A percentile compares a stretch with the other conserved stretches of the same genome.
phyloP scores from a whole-genome alignment of 2,888 invertebrate species.

The Philereme transversata region DNA sequence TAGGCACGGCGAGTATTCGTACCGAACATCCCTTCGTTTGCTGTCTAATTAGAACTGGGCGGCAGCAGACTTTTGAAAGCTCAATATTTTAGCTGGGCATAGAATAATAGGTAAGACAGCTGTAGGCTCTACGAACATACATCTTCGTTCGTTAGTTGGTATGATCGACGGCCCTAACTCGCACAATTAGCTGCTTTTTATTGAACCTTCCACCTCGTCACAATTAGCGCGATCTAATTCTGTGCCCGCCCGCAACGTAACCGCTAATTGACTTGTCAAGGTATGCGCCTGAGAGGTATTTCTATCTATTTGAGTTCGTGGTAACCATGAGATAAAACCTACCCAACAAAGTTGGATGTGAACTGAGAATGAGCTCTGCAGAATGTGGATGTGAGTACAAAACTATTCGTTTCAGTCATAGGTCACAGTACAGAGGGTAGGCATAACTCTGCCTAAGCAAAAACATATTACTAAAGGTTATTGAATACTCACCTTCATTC shows the following conservation, averaged over 20 bases:
- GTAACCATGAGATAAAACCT: neutral
- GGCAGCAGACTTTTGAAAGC: neutral
- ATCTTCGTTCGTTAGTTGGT: constrained; percentile 34
- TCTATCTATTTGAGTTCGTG: constrained; percentile 5
- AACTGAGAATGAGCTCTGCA: no score
- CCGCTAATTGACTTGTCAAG: constrained; percentile 74
- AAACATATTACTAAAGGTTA: no score
- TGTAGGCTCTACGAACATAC: neutral
- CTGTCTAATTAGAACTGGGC: no score
- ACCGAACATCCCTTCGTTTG: no score
- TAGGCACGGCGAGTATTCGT: no score
- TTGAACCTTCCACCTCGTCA: constrained; percentile 65
- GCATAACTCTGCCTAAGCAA: no score
- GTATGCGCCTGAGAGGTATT: constrained; percentile 43
- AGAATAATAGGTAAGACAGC: neutral
- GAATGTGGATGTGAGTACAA: no score
- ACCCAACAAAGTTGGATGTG: no score
- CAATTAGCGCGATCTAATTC: constrained; percentile 76
- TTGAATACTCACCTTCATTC: no score
- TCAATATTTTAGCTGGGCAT: neutral
- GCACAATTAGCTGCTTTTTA: constrained; percentile 68
- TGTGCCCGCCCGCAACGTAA: constrained; percentile 64
- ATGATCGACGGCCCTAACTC: constrained; percentile 43
- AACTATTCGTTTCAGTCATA: no score
- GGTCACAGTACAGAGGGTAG: no score